Evolutionary conservation across 2,888 invertebrate species (phyloP).

Genomic region (Tachina fera): DNA sequence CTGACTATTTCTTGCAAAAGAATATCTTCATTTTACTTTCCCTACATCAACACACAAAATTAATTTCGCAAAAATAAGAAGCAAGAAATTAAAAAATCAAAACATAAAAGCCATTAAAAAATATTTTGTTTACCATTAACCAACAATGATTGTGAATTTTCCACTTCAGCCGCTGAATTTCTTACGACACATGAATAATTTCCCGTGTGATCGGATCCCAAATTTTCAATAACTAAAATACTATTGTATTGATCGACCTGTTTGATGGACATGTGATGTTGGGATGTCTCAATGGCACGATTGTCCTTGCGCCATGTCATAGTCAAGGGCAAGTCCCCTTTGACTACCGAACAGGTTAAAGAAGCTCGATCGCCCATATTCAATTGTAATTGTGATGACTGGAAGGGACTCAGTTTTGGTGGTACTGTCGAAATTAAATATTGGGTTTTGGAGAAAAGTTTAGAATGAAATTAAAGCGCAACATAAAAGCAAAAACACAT

Average conservation of each 20-base stretch:
- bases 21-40: constrained; percentile 39
- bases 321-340: constrained; percentile 90
- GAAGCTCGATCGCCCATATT: constrained; percentile 90
- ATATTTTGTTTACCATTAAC: constrained; percentile 88
- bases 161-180: constrained; percentile 89
- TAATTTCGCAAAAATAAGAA: background rate
- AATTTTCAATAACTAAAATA: constrained; percentile 90
- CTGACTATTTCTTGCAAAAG: background rate
- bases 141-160: constrained; percentile 88
- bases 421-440: constrained; percentile 84
- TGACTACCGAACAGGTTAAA: constrained; percentile 89
- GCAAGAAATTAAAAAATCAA: constrained; percentile 19
- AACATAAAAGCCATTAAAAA: constrained; percentile 29
- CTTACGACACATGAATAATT: constrained; percentile 90
- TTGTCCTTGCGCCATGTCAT: constrained; percentile 91
- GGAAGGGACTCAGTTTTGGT: constrained; percentile 90
- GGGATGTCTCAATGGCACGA: constrained; percentile 86
- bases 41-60: background rate
- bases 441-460: background rate
- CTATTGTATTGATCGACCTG: constrained; percentile 91
- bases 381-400: constrained; percentile 86
- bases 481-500: constrained; percentile 48
- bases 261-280: constrained; percentile 86
- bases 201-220: constrained; percentile 90
- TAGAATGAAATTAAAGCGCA: constrained; percentile 38